Evolutionary conservation across 2,888 invertebrate genomes (phyloP).

Genomic region (Cephus nigrinus): DNA sequence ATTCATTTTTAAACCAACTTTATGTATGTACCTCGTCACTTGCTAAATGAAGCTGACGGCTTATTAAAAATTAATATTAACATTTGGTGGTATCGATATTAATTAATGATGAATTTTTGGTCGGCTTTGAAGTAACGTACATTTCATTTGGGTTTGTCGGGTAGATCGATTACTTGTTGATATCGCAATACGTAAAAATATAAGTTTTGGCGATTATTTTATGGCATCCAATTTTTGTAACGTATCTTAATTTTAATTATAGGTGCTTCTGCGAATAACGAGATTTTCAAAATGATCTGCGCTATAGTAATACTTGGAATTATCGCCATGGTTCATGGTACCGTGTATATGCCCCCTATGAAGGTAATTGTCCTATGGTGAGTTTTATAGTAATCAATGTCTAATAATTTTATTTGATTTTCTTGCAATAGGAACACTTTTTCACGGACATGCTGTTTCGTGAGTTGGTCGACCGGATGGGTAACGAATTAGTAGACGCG

Average conservation of each 20-base stretch:
- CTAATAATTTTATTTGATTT: conserved; percentile 1
- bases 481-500: conserved; percentile 77
- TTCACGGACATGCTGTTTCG: conserved; percentile 79
- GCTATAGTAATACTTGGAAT: conserved; percentile 36
- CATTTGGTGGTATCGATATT: not conserved
- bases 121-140: not conserved
- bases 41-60: not conserved
- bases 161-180: not conserved
- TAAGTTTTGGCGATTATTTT: not conserved
- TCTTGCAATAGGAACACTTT: conserved; percentile 70
- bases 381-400: not conserved
- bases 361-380: conserved; percentile 41
- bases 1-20: not conserved
- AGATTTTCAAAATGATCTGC: conserved; percentile 32
- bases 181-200: not conserved
- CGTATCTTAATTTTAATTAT: not conserved
- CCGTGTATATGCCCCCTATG: conserved; percentile 43
- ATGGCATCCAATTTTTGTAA: not conserved
- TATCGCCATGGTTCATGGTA: conserved; percentile 39
- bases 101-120: not conserved
- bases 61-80: not conserved
- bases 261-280: not conserved
- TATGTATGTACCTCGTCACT: not conserved
- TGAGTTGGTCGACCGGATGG: conserved; percentile 83
- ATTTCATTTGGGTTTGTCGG: not conserved